Evolutionary conservation across 2,113 vertebrate genomes (phyloP).

Genomic region (Phalacrocorax brasilianus): DNA sequence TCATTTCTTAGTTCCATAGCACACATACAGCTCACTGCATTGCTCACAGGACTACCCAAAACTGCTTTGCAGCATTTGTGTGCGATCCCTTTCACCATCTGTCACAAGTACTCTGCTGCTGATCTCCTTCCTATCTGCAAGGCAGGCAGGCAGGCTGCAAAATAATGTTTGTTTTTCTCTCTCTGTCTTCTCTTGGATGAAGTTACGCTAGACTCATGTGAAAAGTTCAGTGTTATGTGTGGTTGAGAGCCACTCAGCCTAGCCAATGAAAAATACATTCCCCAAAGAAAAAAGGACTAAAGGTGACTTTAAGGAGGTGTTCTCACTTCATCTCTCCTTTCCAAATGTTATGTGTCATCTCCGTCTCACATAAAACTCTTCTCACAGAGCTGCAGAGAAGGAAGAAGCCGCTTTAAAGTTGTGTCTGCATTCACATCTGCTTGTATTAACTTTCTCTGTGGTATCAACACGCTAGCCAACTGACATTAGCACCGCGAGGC

Average conservation of each 20-base stretch:
- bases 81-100: background rate
- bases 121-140: background rate
- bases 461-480: accelerated
- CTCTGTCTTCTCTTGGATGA: background rate
- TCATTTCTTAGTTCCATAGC: background rate
- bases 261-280: background rate
- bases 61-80: accelerated
- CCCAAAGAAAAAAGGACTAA: background rate
- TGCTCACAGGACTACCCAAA: background rate
- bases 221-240: background rate
- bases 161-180: background rate
- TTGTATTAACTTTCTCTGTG: background rate
- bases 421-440: background rate
- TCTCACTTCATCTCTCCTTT: background rate
- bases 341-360: background rate
- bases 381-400: background rate
- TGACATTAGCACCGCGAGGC: background rate
- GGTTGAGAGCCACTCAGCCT: background rate
- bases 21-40: accelerated
- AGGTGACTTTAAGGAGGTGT: background rate
- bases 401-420: background rate
- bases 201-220: background rate
- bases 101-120: background rate
- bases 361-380: background rate
- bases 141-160: background rate